These are phyloP conservation scores for Corydoras maculifer DNA, from an alignment of 2,113 vertebrate genomes.

Conservation along the genomic window DNA sequence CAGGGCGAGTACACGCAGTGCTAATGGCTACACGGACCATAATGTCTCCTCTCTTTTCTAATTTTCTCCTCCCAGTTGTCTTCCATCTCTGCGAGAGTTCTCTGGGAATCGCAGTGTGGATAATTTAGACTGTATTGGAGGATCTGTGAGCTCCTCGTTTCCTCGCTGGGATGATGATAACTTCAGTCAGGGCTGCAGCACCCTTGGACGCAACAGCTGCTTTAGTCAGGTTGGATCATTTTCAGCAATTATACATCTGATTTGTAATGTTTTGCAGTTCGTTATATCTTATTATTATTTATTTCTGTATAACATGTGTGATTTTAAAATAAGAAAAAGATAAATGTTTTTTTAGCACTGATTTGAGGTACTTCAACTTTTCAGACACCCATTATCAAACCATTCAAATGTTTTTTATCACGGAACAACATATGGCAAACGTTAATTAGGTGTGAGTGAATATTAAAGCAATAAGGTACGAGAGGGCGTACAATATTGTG, in stretches of 20 bases:
- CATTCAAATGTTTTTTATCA: too few relatives aligned
- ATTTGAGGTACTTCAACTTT: too few relatives aligned
- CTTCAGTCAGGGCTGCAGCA: constrained; percentile 85
- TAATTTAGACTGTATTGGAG: constrained; percentile 85
- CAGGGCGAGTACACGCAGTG: too few relatives aligned
- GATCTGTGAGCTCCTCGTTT: constrained; percentile 76
- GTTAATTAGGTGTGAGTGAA: too few relatives aligned
- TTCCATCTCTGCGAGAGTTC: constrained; percentile 69
- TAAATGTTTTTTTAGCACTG: too few relatives aligned
- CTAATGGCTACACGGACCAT: background rate
- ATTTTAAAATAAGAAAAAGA: too few relatives aligned
- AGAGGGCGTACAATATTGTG: too few relatives aligned
- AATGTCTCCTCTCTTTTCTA: constrained; percentile 4
- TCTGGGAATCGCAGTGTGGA: constrained; percentile 83
- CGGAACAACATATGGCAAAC: too few relatives aligned
- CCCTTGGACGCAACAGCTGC: constrained; percentile 65
- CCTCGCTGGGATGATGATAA: constrained; percentile 93
- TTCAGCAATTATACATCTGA: background rate
- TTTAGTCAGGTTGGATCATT: constrained; percentile 82
- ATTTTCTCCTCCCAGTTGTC: constrained; percentile 58
- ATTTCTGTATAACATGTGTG: too few relatives aligned
- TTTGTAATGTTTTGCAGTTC: background rate
- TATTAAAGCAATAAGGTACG: too few relatives aligned
- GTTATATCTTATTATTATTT: too few relatives aligned
- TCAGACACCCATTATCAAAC: too few relatives aligned